Conservation (phyloP, 2,888 invertebrate genomes). For the Dicycla oo region DNA sequence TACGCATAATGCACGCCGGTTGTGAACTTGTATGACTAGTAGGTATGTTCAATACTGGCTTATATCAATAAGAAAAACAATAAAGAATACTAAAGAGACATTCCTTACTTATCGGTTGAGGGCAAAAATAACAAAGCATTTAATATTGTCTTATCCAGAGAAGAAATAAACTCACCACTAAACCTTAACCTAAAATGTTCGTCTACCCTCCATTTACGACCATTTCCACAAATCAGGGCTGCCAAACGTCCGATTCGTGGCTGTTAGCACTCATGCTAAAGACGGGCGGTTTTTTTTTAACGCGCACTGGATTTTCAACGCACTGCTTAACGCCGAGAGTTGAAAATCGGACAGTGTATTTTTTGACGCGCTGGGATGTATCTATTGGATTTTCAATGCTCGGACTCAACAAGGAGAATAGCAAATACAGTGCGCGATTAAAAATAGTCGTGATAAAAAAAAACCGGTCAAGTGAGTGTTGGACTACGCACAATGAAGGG, state of each 20-base stretch:
- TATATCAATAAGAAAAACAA: not conserved
- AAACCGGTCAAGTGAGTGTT: no score
- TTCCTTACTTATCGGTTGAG: constrained; percentile 1
- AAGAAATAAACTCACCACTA: constrained; percentile 7
- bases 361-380: not conserved
- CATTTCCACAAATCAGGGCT: constrained; percentile 32
- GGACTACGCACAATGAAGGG: no score
- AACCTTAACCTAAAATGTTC: constrained; percentile 22
- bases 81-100: not conserved
- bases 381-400: not conserved
- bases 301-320: not conserved
- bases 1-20: no score
- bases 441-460: no score
- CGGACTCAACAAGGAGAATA: not conserved
- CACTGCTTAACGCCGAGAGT: not conserved
- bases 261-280: not conserved
- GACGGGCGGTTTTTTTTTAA: not conserved
- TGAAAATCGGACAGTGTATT: not conserved
- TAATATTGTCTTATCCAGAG: constrained; percentile 19
- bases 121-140: constrained; percentile 3
- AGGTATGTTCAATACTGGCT: not conserved
- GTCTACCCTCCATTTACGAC: constrained; percentile 25
- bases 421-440: not conserved
- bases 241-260: constrained; percentile 15
- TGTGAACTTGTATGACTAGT: not conserved